A percentile compares a stretch with the other conserved stretches of the same genome.
phyloP scores from a whole-genome alignment of 2,888 invertebrate genomes.

The Exephanes ischioxanthus region DNA sequence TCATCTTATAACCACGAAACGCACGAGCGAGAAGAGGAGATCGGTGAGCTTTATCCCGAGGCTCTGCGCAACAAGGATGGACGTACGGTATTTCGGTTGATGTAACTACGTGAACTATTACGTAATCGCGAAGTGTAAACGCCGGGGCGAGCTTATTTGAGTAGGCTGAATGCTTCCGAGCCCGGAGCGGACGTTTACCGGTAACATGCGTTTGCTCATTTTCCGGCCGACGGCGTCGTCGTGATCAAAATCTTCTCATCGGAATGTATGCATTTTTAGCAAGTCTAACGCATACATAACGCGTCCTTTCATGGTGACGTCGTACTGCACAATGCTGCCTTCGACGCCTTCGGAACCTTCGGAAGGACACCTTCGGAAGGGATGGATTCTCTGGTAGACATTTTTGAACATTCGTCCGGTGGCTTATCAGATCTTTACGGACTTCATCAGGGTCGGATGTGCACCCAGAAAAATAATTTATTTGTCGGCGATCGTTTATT shows the following conservation, averaged over 20 bases:
- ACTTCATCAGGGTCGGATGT: too few species aligned
- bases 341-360: too few species aligned
- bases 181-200: constrained; percentile 23
- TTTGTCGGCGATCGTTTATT: too few species aligned
- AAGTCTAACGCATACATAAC: constrained; percentile 8
- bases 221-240: constrained; percentile 64
- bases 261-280: too few species aligned
- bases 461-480: too few species aligned
- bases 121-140: constrained; percentile 79
- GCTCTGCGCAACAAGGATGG: constrained; percentile 32
- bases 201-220: constrained; percentile 67
- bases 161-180: constrained; percentile 42
- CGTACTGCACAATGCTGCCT: too few species aligned
- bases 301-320: too few species aligned
- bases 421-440: too few species aligned
- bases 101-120: constrained; percentile 73
- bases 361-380: too few species aligned
- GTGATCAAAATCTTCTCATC: constrained; percentile 30
- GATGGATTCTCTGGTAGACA: too few species aligned
- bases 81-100: neutral
- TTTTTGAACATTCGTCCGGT: too few species aligned
- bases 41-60: constrained; percentile 11
- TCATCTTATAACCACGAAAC: constrained; percentile 54
- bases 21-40: constrained; percentile 10
- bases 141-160: constrained; percentile 77